Base-by-base conservation (phyloP, 2,888 invertebrate species). In the Flexamia atlantica region DNA sequence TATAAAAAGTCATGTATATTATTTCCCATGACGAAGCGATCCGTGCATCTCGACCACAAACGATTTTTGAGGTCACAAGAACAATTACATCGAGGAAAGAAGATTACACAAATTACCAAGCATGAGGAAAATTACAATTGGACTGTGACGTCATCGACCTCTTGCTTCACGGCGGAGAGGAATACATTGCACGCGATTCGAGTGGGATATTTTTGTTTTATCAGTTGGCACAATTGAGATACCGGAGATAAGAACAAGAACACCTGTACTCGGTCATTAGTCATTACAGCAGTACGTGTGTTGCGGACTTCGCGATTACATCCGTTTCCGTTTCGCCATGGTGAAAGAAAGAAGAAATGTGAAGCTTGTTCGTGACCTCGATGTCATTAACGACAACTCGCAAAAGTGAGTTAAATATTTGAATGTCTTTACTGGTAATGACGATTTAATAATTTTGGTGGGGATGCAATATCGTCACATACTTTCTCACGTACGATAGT, bases 321-420 rank as follows among this genome's bases (percentile, higher is more conserved):
- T 28, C 64, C 10, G 64, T 64, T 64, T 64, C 25, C 64, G 53
- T 46, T 46, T 46, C 53, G 64, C 9, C 0, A 64, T 64, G 64
- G 64, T 64, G 28, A 64, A 14, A 64, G 64, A 64, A 64, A 64
- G 25, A 60, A 60, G 64, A 28, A 64, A 14, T 17, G 14, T 64
- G 2, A 28, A 64, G n/a, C n/a, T n/a, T n/a, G n/a, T n/a, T n/a
- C n/a, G n/a, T n/a, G n/a, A n/a, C n/a, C n/a, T n/a, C 14, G 9
- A 17, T 64, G 64, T 0, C 28, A 28, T 28, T 30, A 64, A 64
- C 64, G 30, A 9, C 0, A 30, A 28, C 28, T 64, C 64, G 28
- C 64, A 64, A 64, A 20, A 64, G 64, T 64, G 17, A 64, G 64
- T 64, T 4, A 36, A n/a, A n/a, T n/a, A n/a, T n/a, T n/a, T n/a